Evolutionary conservation across 1,140 invertebrate genomes (phyloP).

Genomic region (Zaprionus inermis): DNA sequence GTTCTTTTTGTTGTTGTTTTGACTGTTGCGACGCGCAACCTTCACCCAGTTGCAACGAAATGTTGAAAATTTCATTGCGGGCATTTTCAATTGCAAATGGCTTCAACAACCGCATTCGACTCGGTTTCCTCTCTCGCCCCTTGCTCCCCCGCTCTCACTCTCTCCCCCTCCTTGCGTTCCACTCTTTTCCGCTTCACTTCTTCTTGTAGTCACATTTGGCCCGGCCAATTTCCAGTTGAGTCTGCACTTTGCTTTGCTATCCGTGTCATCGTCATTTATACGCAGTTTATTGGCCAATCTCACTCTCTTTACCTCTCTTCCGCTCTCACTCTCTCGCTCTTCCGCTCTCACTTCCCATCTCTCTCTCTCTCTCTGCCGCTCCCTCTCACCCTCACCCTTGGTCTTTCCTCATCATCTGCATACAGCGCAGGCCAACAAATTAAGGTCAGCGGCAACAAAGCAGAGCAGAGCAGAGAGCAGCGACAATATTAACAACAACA

Average conservation of each 20-base stretch:
- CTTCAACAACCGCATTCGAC: constrained; percentile 9
- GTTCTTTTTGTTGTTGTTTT: not conserved
- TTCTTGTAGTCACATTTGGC: not conserved
- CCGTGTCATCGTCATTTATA: constrained; percentile 30
- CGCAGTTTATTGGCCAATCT: constrained; percentile 30
- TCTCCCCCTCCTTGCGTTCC: too few relatives aligned
- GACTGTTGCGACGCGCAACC: constrained; percentile 39
- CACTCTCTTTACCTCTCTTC: not conserved
- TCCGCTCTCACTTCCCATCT: constrained; percentile 4
- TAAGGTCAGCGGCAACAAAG: constrained; percentile 26
- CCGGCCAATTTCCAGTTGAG: constrained; percentile 10
- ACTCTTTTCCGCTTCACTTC: not conserved
- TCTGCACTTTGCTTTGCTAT: constrained; percentile 11
- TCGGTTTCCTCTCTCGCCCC: not conserved
- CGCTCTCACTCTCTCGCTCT: not conserved
- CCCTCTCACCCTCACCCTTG: not conserved
- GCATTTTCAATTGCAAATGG: constrained; percentile 39
- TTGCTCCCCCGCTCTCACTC: not conserved
- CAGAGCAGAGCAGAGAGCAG: too few relatives aligned
- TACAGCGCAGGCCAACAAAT: constrained; percentile 8
- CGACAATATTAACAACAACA: constrained; percentile 2
- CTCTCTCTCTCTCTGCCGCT: constrained; percentile 1
- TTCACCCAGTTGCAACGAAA: constrained; percentile 54
- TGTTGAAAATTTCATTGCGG: constrained; percentile 45
- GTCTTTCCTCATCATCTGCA: not conserved